Evolutionary conservation across 1,140 invertebrate genomes (phyloP), one percentile per base, ranked within the genome.

Genomic region (Mycetomoellerius zeteki): DNA sequence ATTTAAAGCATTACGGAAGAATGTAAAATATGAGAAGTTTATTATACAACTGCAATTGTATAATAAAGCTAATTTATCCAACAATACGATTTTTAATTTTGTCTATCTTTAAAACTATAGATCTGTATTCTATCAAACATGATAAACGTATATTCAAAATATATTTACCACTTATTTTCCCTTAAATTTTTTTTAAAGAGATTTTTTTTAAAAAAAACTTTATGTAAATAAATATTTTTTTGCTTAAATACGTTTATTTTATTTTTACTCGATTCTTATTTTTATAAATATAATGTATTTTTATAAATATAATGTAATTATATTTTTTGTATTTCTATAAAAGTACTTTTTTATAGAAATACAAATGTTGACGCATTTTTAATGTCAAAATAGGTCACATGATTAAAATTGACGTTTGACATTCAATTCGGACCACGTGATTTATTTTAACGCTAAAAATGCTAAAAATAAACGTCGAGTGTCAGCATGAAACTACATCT

Each of bases 1-100:
- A 30, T 60, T 84, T 73, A 16, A 30, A 60, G 5, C 50, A 73
- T 84, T 58, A 72, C 2, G 2, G 14, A 81, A 56, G 5, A 3
- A 24, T 72, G 33, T 72, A 72, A 82, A 58, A 73, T 84, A 73
- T 30, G 14, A 60, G 21, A n/a, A n/a, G n/a, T n/a, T n/a, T n/a
- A n/a, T n/a, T n/a, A n/a, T n/a, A n/a, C n/a, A n/a, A n/a, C n/a
- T n/a, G n/a, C n/a, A n/a, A n/a, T 84, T 84, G 54, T 75, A 37
- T 37, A 84, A 73, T 84, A 84, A 84, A 75, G 27, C 56, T 75
- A 33, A 84, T 60, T 84, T 73, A 84, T 60, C 37, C 21, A 19
- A 24, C 30, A 75, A 30, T 21, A 33, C 0, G 3, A 73, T 50
- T 73, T 72, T 72, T 47, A 47, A 81, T 81, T n/a, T 30, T 5